phyloP scores from a whole-genome alignment of 2,113 vertebrate species.

The Callaeas wilsoni region DNA sequence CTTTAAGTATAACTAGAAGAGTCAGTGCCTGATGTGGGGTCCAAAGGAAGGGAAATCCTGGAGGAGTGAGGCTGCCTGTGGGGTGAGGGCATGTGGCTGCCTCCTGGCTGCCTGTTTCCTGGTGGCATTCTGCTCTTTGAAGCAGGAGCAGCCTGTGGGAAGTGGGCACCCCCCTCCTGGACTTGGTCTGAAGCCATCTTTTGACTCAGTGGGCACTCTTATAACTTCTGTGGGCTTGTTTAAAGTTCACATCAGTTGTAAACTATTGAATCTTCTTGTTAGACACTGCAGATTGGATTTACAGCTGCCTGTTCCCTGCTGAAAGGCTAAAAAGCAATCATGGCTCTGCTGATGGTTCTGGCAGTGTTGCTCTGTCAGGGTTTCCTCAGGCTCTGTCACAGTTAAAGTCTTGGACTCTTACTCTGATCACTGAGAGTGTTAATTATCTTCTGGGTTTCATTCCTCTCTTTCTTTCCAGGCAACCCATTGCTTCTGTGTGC shows the following conservation, averaged over 20 bases:
- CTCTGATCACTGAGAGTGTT: background rate
- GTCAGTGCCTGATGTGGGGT: background rate
- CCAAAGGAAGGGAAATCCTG: background rate
- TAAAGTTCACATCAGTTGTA: background rate
- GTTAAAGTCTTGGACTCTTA: background rate
- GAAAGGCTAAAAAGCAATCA: background rate
- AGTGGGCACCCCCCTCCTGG: rapidly evolving
- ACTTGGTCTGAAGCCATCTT: background rate
- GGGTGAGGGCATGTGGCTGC: background rate
- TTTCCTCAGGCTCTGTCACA: background rate
- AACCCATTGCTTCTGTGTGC: background rate
- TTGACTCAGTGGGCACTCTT: rapidly evolving
- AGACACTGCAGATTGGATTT: background rate
- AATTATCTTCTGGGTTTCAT: background rate
- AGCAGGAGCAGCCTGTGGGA: background rate
- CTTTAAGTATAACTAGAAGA: background rate
- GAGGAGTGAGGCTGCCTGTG: too few species aligned
- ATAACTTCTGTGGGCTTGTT: background rate
- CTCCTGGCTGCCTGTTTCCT: background rate
- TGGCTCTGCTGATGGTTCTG: background rate
- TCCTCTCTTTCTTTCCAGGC: background rate
- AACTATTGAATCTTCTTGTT: background rate
- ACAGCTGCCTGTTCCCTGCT: background rate
- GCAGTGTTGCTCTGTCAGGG: too few species aligned
- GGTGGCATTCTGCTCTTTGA: too few species aligned